Evolutionary conservation across 1,140 invertebrate species (phyloP).

Genomic region (Rhagoletis zephyria): DNA sequence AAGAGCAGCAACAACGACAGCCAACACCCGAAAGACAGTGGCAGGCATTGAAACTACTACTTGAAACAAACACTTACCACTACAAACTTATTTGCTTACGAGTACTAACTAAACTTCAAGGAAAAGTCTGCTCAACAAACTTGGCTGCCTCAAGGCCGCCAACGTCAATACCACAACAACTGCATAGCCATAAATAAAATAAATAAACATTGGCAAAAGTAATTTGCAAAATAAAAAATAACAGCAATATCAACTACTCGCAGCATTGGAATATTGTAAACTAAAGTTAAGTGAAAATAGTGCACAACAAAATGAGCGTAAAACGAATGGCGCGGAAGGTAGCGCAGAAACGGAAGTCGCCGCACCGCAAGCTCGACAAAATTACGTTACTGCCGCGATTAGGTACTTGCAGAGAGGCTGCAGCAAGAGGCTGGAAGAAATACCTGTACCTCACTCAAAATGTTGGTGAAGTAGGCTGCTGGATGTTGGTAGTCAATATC

Average conservation of each 20-base stretch:
- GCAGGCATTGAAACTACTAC: not conserved
- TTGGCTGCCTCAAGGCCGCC: not conserved
- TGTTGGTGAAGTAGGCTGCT: not conserved
- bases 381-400: not conserved
- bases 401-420: not conserved
- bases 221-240: not conserved
- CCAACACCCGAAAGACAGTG: not conserved
- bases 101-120: not conserved
- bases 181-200: constrained; percentile 14
- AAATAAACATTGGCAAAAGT: not conserved
- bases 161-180: not conserved
- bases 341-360: not conserved
- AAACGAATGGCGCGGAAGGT: not conserved
- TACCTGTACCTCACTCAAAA: not conserved
- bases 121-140: not conserved
- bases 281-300: not conserved
- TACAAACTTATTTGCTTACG: not conserved
- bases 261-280: not conserved
- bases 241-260: not conserved
- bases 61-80: not conserved
- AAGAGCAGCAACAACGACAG: not conserved
- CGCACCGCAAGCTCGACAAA: not conserved
- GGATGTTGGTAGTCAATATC: not conserved
- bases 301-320: not conserved
- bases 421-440: not conserved